Base-by-base conservation (phyloP, 2,888 invertebrate species). In the Phlogophora meticulosa region DNA sequence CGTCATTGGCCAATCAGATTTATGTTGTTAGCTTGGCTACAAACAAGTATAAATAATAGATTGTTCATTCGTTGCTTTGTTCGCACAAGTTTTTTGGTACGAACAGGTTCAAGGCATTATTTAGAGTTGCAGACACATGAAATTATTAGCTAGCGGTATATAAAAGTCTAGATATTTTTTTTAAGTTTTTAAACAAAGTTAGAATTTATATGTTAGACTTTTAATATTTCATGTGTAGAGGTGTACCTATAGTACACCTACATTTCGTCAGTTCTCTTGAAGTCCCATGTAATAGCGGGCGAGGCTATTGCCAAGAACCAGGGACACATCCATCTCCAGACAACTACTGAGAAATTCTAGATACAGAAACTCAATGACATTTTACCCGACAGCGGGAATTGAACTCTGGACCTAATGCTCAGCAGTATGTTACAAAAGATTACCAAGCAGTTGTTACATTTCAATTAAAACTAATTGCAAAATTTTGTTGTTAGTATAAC, bases 21-120 rank as follows among this genome's bases (percentile, higher is more conserved):
- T 56, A 48, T 72, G 36, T 52, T 64, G 52, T 68, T 68, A 69
- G 32, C 52, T 51, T 56, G 40, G 40, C 59, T 28, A 61, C 45
- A 69, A 69, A 48, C 28, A 72, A 40, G 49, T 28, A 59, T 64
- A 52, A 45, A 78, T 78, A 56, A 69, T 53, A 38, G 38, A 62
- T 32, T 57, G 10, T 17, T 40, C 11, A n/a, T 40, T n/a, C 15
- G 61, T 43, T 34, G 11, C 53, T 13, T 38, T 20, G 17, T 34
- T 38, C 24, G 20, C 11, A 51, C 51, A 36, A 56, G 51, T 59
- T 76, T 70, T 78, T 78, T 74, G 38, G 69, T 20, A 42, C 49
- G 46, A 28, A 5, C 17, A 40, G 51, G 66, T 78, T 79, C 63
- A 70, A 67, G 79, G 55, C n/a, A 48, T 65, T 24, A 64, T 43